Evolutionary conservation across 2,113 vertebrate genomes (phyloP).

Genomic region (Hirundichthys speculiger): DNA sequence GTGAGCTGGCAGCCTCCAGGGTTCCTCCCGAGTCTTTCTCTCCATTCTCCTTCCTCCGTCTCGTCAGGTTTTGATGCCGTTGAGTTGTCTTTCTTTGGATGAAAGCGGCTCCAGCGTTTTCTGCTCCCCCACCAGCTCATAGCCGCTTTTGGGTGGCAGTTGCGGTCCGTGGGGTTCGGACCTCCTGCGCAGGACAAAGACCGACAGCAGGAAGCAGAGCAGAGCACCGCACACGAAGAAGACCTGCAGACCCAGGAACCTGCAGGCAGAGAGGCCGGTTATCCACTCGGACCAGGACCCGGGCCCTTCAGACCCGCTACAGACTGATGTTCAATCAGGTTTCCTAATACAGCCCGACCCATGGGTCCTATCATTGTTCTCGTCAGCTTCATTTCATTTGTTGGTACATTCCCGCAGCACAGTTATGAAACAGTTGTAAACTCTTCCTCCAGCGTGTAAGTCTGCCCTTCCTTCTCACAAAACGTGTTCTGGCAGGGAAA

Average conservation of each 20-base stretch:
- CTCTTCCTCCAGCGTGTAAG: too few species aligned
- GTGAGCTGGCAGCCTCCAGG: too few species aligned
- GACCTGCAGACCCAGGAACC: slow-evolving; percentile 66
- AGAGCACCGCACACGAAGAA: slow-evolving; percentile 58
- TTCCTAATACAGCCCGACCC: too few species aligned
- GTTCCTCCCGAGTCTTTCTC: neutral
- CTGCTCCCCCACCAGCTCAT: slow-evolving; percentile 32
- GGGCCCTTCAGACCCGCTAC: neutral
- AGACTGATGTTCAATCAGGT: too few species aligned
- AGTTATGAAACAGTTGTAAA: too few species aligned
- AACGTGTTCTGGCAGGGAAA: too few species aligned
- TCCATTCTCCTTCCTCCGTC: neutral
- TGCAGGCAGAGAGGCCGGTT: slow-evolving; percentile 21
- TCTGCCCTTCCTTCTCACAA: too few species aligned
- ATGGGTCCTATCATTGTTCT: too few species aligned
- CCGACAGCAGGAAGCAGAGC: slow-evolving; percentile 62
- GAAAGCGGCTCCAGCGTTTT: neutral
- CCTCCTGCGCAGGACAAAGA: slow-evolving; percentile 31
- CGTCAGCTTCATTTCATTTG: too few species aligned
- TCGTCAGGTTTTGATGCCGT: slow-evolving; percentile 28
- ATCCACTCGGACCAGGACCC: rapidly evolving
- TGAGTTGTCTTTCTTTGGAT: slow-evolving; percentile 1
- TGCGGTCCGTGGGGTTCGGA: rapidly evolving
- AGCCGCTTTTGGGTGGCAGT: neutral
- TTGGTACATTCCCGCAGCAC: too few species aligned